A percentile compares a stretch with the other conserved stretches of the same genome.
Conservation (phyloP, 2,797 vertebrate genomes). For the Sebastes iracundus region DNA sequence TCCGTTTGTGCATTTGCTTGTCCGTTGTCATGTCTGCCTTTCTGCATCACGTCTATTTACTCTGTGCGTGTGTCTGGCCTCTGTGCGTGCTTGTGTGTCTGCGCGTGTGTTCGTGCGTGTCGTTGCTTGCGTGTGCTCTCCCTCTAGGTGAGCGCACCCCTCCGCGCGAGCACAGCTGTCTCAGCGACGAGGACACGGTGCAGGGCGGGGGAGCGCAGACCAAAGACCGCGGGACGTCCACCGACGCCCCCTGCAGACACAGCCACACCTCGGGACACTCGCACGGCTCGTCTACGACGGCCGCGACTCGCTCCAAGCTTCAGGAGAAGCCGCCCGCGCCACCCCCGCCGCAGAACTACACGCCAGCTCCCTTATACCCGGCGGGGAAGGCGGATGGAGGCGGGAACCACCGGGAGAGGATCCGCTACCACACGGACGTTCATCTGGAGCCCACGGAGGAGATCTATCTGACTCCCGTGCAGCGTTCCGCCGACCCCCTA, state of each 20-base stretch:
- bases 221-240: slow-evolving; percentile 96
- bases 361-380: slow-evolving; percentile 73
- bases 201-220: slow-evolving; percentile 89
- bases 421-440: slow-evolving; percentile 91
- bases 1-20: background rate
- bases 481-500: slow-evolving; percentile 85
- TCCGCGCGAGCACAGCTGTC: slow-evolving; percentile 92
- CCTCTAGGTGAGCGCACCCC: slow-evolving; percentile 89
- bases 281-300: slow-evolving; percentile 37
- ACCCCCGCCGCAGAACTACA: slow-evolving; percentile 75
- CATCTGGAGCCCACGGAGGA: slow-evolving; percentile 94
- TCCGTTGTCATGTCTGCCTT: background rate
- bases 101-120: background rate
- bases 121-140: background rate
- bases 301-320: slow-evolving; percentile 68
- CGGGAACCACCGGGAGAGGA: slow-evolving; percentile 87
- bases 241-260: slow-evolving; percentile 90
- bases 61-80: slow-evolving; percentile 16
- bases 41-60: slow-evolving; percentile 22
- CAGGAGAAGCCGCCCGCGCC: slow-evolving; percentile 74
- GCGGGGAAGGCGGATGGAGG: slow-evolving; percentile 64
- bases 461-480: slow-evolving; percentile 95
- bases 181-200: slow-evolving; percentile 93
- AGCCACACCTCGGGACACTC: slow-evolving; percentile 84
- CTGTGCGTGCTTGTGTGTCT: slow-evolving; percentile 16